A percentile compares a stretch with the other conserved stretches of the same genome.
Evolutionary conservation across 92 coral and sea anemone species (phyloP).

Genomic region (Porites cylindrica): DNA sequence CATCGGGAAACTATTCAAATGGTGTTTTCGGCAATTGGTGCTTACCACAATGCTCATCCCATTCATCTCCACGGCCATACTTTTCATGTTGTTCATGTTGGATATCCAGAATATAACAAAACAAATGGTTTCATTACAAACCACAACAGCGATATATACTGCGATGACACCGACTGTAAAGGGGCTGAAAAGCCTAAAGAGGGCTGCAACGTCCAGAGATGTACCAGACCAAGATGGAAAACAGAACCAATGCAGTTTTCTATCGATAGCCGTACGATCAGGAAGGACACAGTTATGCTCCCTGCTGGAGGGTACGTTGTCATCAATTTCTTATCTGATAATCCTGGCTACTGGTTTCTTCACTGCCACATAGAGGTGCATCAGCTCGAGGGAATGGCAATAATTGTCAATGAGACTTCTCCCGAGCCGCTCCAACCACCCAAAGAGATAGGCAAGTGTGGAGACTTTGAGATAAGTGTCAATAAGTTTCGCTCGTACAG

Average conservation of each 20-base stretch:
- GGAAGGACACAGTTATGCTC: constrained; percentile 72
- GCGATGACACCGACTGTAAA: constrained; percentile 31
- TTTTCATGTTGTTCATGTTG: too few relatives aligned
- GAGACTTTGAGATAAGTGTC: constrained; percentile 40
- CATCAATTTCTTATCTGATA: constrained; percentile 68
- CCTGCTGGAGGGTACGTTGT: constrained; percentile 32
- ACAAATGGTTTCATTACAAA: constrained; percentile 51
- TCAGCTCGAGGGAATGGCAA: constrained; percentile 61
- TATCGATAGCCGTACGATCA: constrained; percentile 58
- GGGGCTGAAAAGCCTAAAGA: neutral
- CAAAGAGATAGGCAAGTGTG: constrained; percentile 24
- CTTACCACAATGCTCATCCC: constrained; percentile 55
- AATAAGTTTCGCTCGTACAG: neutral
- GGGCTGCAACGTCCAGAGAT: constrained; percentile 7
- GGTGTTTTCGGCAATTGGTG: constrained; percentile 54
- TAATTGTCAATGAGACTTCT: constrained; percentile 60
- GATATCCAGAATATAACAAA: too few relatives aligned
- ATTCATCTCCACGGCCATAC: constrained; percentile 53
- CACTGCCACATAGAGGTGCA: too few relatives aligned
- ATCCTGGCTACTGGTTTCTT: neutral
- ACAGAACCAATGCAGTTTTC: constrained; percentile 48
- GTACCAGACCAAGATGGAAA: constrained; percentile 57
- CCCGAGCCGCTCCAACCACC: constrained; percentile 12
- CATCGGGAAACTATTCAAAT: neutral
- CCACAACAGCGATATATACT: constrained; percentile 29